Conservation (phyloP, 2,113 vertebrate species). For the Puma concolor region DNA sequence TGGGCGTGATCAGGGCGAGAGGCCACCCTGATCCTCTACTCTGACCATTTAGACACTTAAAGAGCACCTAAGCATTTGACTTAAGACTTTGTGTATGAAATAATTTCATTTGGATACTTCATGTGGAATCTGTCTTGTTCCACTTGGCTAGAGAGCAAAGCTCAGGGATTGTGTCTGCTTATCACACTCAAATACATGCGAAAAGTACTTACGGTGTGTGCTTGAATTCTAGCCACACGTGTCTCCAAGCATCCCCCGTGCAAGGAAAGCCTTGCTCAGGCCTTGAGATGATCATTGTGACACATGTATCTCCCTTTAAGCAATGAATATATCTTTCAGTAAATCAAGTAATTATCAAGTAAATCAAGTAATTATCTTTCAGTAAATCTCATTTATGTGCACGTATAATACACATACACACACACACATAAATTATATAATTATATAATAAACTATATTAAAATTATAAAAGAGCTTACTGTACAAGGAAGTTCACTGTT, state of each 20-base stretch:
- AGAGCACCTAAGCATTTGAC: neutral
- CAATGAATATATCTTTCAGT: neutral
- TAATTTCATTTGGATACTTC: slow-evolving; percentile 22
- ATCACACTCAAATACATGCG: neutral
- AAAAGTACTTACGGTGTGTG: neutral
- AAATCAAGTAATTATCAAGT: neutral
- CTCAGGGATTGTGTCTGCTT: neutral
- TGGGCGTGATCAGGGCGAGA: neutral
- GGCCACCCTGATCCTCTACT: neutral
- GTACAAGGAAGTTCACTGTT: neutral
- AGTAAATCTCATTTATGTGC: neutral
- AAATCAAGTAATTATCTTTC: neutral
- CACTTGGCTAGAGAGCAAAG: slow-evolving; percentile 30
- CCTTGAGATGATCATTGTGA: neutral
- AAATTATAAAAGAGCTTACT: neutral
- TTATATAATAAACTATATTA: neutral
- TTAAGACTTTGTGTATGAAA: slow-evolving; percentile 11
- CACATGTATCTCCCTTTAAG: neutral
- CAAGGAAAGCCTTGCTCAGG: neutral
- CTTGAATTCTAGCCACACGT: neutral
- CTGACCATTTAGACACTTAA: neutral
- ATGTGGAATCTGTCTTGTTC: neutral
- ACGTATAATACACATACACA: neutral
- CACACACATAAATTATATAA: neutral
- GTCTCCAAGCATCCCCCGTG: neutral